Conservation (phyloP, 2,797 vertebrate species). For the Lycodopsis pacificus region DNA sequence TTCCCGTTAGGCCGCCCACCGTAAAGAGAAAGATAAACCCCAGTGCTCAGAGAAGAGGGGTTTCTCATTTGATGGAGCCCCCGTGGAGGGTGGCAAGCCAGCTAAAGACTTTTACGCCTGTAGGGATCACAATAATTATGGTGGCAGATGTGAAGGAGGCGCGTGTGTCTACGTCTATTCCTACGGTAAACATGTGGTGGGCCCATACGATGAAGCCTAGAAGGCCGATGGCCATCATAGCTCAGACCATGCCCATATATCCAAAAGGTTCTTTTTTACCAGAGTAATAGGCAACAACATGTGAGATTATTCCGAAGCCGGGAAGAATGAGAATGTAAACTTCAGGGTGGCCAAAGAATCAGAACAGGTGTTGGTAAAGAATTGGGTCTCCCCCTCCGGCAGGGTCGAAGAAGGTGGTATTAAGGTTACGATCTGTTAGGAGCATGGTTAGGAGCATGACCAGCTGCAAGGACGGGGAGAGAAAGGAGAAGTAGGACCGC, state of each 20-base stretch:
- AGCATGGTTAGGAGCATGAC: conserved; percentile 39
- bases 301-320: too few species aligned
- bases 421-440: conserved; percentile 33
- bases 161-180: conserved; percentile 51
- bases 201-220: conserved; percentile 71
- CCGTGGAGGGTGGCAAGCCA: conserved; percentile 53
- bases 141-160: conserved; percentile 71
- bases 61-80: conserved; percentile 51
- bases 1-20: too few species aligned
- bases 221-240: conserved; percentile 27
- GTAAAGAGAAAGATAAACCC: too few species aligned
- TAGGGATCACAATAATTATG: conserved; percentile 69
- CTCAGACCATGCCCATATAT: conserved; percentile 52
- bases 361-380: conserved; percentile 4
- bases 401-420: conserved; percentile 52
- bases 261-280: conserved; percentile 47
- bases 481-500: conserved; percentile 19
- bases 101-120: conserved; percentile 69
- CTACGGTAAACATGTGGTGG: conserved; percentile 66
- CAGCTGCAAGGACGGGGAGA: not conserved
- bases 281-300: too few species aligned
- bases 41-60: conserved; percentile 39
- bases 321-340: too few species aligned
- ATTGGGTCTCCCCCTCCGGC: conserved; percentile 15
- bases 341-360: conserved; percentile 49